Evolutionary conservation across 2,888 invertebrate genomes (phyloP).

Genomic region (Agriopis aurantiaria): DNA sequence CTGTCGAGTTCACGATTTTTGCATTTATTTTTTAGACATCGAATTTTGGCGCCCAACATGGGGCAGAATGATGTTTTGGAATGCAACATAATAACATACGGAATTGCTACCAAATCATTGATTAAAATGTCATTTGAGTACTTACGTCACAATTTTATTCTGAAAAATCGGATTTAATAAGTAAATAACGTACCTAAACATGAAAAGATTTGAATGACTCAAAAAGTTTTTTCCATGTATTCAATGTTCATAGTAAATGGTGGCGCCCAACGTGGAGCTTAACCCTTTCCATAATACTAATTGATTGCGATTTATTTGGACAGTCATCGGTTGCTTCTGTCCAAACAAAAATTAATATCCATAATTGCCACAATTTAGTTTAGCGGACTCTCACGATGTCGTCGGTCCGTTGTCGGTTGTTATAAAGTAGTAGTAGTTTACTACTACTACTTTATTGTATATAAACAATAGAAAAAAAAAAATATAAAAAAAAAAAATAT

Average conservation of each 20-base stretch:
- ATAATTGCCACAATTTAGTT: not conserved
- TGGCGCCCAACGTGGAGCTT: slow-evolving; percentile 35
- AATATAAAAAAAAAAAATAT: too few relatives aligned
- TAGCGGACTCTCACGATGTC: not conserved
- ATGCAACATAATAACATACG: not conserved
- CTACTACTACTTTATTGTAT: too few relatives aligned
- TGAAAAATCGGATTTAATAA: too few relatives aligned
- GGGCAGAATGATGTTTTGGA: slow-evolving; percentile 1
- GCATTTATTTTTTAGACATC: not conserved
- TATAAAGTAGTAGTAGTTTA: too few relatives aligned
- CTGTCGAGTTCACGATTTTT: slow-evolving; percentile 16
- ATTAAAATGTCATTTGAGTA: too few relatives aligned
- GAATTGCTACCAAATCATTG: not conserved
- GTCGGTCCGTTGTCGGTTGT: too few relatives aligned
- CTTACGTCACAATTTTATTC: too few relatives aligned
- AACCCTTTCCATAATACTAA: slow-evolving; percentile 26
- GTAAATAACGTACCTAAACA: too few relatives aligned
- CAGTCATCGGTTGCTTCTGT: slow-evolving; percentile 6
- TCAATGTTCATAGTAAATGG: not conserved
- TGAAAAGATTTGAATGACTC: too few relatives aligned
- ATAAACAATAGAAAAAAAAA: too few relatives aligned
- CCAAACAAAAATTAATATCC: not conserved
- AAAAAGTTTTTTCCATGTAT: not conserved
- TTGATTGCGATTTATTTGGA: slow-evolving; percentile 24
- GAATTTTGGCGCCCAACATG: slow-evolving; percentile 40